Percentiles rank a stretch among this genome's conserved stretches.
phyloP scores from a whole-genome alignment of 2,113 vertebrate species.

The Calonectris borealis region DNA sequence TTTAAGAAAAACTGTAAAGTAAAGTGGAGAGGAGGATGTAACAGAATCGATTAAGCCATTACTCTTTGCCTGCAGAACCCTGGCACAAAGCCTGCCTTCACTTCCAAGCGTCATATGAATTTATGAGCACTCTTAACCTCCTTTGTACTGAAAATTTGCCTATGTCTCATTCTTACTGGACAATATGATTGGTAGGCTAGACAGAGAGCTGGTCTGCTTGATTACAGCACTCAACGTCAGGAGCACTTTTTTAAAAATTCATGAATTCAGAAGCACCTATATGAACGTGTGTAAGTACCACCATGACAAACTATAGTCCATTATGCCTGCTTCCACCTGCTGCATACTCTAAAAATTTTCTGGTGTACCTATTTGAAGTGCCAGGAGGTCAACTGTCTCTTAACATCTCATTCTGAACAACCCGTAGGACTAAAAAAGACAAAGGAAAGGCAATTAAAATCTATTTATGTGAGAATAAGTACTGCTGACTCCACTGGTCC shows the following conservation, averaged over 20 bases:
- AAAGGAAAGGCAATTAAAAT: neutral
- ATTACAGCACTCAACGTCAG: neutral
- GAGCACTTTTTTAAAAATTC: neutral
- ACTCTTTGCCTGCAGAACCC: neutral
- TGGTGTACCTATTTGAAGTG: neutral
- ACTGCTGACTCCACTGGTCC: neutral
- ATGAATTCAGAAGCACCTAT: neutral
- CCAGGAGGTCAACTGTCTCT: neutral
- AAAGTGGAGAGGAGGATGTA: neutral
- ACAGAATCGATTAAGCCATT: neutral
- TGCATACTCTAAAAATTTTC: neutral
- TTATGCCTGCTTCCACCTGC: neutral
- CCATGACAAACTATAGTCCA: neutral
- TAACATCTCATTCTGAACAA: neutral
- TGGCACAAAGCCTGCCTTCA: neutral
- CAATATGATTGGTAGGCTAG: neutral
- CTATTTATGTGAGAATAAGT: neutral
- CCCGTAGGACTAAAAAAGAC: neutral
- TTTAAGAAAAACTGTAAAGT: neutral
- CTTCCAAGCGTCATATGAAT: neutral
- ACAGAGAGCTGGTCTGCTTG: neutral
- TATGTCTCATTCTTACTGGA: neutral
- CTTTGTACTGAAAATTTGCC: neutral
- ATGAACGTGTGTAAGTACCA: neutral
- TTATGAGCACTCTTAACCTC: neutral